Evolutionary conservation across 2,113 vertebrate genomes (phyloP).

Genomic region (Trematocara unimaculatum): DNA sequence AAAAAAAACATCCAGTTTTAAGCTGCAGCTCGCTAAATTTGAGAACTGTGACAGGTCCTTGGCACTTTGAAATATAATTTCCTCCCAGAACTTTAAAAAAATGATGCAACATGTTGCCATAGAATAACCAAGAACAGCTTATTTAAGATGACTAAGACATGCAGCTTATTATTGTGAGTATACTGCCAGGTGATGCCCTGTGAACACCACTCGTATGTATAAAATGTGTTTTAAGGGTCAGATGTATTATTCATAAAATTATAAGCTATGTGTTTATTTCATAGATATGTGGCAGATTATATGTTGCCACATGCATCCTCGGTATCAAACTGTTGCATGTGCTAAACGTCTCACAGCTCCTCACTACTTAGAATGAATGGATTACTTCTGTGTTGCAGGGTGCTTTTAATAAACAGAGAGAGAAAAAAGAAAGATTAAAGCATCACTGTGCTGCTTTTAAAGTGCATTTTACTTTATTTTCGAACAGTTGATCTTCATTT

Average conservation of each 20-base stretch:
- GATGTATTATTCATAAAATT: not conserved
- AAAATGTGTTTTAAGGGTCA: not conserved
- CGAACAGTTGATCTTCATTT: not conserved
- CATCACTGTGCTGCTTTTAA: not conserved
- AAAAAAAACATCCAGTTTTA: not conserved
- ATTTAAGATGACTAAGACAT: not conserved
- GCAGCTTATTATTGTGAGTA: not conserved
- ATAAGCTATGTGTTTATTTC: not conserved
- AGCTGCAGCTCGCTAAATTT: not conserved
- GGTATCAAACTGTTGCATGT: not conserved
- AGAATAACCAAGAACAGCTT: not conserved
- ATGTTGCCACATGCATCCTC: not conserved
- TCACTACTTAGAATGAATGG: not conserved
- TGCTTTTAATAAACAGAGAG: not conserved
- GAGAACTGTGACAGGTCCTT: not conserved
- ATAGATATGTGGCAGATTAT: not conserved
- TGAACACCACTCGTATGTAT: not conserved
- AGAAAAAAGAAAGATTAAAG: not conserved
- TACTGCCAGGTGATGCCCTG: not conserved
- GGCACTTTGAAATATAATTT: fast-evolving
- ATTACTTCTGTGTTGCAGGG: not conserved
- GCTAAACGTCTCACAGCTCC: not conserved
- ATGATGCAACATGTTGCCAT: not conserved
- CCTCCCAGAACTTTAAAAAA: not conserved
- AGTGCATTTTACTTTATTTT: not conserved